A percentile compares a stretch with the other conserved stretches of the same genome.
Evolutionary conservation across 2,797 vertebrate species (phyloP).

Genomic region (Urophycis tenuis): DNA sequence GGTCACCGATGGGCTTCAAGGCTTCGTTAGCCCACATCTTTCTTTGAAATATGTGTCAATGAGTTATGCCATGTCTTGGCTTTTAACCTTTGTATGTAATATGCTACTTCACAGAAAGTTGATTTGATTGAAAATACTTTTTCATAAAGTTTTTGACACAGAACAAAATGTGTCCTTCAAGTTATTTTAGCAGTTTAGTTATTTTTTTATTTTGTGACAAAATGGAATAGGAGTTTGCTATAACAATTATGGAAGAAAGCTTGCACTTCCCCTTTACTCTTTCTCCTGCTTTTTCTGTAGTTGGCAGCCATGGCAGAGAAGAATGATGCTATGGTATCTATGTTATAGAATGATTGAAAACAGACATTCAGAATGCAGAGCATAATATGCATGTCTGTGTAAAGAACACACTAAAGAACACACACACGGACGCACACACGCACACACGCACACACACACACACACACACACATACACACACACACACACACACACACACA

Average conservation of each 20-base stretch:
- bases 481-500: too few relatives aligned
- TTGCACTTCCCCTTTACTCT: background rate
- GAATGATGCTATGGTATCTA: conserved; percentile 40
- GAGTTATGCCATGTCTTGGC: background rate
- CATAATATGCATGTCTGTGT: conserved; percentile 13
- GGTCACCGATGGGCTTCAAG: background rate
- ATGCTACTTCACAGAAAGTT: background rate
- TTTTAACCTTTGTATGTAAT: background rate
- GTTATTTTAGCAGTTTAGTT: background rate
- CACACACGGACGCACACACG: too few relatives aligned
- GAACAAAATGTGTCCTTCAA: background rate
- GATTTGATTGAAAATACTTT: background rate
- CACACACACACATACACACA: too few relatives aligned
- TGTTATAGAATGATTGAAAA: conserved; percentile 52
- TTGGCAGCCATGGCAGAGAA: conserved; percentile 45
- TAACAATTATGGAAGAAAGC: background rate
- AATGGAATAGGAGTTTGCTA: conserved; percentile 1
- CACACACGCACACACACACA: background rate
- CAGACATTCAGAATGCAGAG: conserved; percentile 33
- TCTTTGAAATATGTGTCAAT: background rate
- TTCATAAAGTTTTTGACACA: background rate
- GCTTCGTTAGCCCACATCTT: background rate
- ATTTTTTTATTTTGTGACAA: conserved; percentile 10
- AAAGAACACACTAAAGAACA: background rate
- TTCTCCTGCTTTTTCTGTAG: conserved; percentile 30